These are phyloP conservation scores for Nephrotoma appendiculata DNA, from an alignment of 2,888 invertebrate genomes.

Conservation along the genomic window DNA sequence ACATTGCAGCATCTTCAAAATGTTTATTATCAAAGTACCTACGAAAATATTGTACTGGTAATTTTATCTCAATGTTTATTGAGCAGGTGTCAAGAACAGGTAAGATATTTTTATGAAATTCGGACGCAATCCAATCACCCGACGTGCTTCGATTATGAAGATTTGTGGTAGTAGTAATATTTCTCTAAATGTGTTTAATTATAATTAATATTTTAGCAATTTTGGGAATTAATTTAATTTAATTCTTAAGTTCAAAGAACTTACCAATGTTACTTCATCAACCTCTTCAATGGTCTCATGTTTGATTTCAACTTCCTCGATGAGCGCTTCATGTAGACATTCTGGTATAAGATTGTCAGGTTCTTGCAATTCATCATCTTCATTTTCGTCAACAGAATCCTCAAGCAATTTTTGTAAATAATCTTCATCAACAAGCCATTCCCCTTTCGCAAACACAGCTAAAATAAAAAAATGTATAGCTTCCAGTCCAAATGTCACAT, in stretches of 20 bases:
- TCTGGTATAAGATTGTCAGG: too few species aligned
- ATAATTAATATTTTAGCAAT: not conserved
- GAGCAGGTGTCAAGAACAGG: not conserved
- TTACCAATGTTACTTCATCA: too few species aligned
- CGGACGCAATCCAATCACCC: not conserved
- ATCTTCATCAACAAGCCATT: too few species aligned
- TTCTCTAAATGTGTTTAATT: not conserved
- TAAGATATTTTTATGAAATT: not conserved
- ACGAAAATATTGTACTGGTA: not conserved
- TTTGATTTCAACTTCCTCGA: not conserved
- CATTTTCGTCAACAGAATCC: too few species aligned
- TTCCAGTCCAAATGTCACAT: too few species aligned
- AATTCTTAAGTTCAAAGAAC: too few species aligned
- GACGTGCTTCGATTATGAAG: not conserved
- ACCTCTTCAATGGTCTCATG: not conserved
- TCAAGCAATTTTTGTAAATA: too few species aligned
- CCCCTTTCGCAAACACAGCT: too few species aligned
- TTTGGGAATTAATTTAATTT: too few species aligned
- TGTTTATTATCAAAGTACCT: not conserved
- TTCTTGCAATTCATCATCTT: too few species aligned
- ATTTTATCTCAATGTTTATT: not conserved
- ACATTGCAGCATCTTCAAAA: not conserved
- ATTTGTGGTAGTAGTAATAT: not conserved
- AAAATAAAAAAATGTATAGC: too few species aligned
- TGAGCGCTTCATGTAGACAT: too few species aligned